Evolutionary conservation across 2,888 invertebrate species (phyloP), one percentile per base, ranked within the genome.

Genomic region (Chymomyza fuscimana): DNA sequence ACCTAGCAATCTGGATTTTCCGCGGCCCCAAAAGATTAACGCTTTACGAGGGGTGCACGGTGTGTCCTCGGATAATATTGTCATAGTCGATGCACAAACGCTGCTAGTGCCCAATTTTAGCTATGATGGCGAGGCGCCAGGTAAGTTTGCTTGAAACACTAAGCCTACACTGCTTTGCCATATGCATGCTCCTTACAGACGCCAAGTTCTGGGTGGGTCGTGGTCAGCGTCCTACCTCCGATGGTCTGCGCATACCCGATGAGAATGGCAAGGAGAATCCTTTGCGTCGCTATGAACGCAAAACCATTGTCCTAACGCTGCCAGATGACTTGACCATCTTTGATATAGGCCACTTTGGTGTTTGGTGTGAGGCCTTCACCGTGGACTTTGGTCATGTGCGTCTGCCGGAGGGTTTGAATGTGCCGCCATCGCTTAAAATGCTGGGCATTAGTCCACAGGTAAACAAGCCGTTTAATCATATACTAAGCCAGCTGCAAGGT

Each of bases 361-460:
- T 98, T 74, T 98, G 97, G 97, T 98, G 98, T 91, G 97, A 97
- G 91, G 96, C 96, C 6, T 98, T 97, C 93, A 95, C 97, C 59
- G 97, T 97, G 61, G 96, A 98, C 93, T 98, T 98, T 91, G 98
- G 97, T 0, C 97, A 98, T 92, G 94, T 97, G 63, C 91, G 93
- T 78, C 94, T 98, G 76, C 96, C 97, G 0, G 94, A 94, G 76
- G 93, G 92, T 67, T 92, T 96, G 75, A 96, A 96, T 93, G 95
- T 98, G 61, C 98, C 98, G 56, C 98, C 98, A 65, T 97, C 97
- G 58, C 94, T 97, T 73, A 96, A 96, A 93, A 97, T 97, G 97
- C 94, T 98, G 61, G 98, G 97, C 76, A 96, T 97, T 74, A 97
- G 97, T 75, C 97, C 97, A 62, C 97, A 98, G 96, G 98, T 98